phyloP scores from a whole-genome alignment of 2,888 invertebrate genomes.

The Alloplasta piceator region DNA sequence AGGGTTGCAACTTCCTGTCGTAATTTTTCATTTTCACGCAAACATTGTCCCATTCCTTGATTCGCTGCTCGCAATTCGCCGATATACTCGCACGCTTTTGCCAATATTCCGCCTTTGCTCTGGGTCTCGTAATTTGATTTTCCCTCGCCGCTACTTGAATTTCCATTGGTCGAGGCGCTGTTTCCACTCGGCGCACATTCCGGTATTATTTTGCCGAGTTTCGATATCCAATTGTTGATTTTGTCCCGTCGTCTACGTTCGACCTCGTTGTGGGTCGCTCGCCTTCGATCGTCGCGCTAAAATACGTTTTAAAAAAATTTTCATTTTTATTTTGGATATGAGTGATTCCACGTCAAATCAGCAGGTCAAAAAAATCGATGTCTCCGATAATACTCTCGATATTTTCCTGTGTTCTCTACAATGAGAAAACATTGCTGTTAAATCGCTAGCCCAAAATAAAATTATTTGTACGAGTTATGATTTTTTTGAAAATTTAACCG shows the following conservation, averaged over 20 bases:
- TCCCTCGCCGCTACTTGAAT: constrained; percentile 78
- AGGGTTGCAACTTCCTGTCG: constrained; percentile 88
- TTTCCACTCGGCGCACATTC: constrained; percentile 83
- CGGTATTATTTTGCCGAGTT: constrained; percentile 95
- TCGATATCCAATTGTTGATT: constrained; percentile 98
- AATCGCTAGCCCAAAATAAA: too few species aligned
- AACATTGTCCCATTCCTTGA: constrained; percentile 87
- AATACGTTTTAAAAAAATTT: constrained; percentile 73
- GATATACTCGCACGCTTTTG: constrained; percentile 98
- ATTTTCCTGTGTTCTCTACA: too few species aligned
- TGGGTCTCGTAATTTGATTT: constrained; percentile 82
- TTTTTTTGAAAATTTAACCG: too few species aligned
- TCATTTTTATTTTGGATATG: constrained; percentile 35
- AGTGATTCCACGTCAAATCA: too few species aligned
- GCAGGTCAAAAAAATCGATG: too few species aligned
- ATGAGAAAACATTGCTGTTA: too few species aligned
- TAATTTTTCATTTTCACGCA: constrained; percentile 90
- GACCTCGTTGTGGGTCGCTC: constrained; percentile 98
- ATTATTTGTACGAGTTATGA: too few species aligned
- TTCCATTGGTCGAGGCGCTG: constrained; percentile 70
- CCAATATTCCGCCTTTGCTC: constrained; percentile 97
- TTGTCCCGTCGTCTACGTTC: constrained; percentile 96
- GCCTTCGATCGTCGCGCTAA: constrained; percentile 93
- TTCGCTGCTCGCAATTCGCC: constrained; percentile 92
- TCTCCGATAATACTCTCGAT: too few species aligned